Conservation (phyloP, 2,888 invertebrate genomes). For the Horisme vitalbata region DNA sequence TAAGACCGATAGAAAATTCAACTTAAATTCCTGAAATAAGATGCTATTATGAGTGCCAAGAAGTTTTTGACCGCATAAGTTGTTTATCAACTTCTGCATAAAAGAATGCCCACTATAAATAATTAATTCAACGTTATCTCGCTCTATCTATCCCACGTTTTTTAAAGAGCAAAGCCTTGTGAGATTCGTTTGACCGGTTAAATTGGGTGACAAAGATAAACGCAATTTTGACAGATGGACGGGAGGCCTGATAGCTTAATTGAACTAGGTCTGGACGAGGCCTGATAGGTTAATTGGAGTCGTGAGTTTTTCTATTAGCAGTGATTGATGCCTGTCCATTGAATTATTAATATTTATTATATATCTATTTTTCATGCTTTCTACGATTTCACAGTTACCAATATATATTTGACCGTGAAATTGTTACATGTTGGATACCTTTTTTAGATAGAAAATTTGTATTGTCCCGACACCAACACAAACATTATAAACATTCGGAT, state of each 20-base stretch:
- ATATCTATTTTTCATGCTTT: too few relatives aligned
- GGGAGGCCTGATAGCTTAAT: conserved; percentile 19
- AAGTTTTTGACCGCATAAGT: not conserved
- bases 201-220: conserved; percentile 17
- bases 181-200: conserved; percentile 3
- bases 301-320: too few relatives aligned
- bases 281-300: not conserved
- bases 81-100: not conserved
- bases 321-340: too few relatives aligned
- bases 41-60: not conserved
- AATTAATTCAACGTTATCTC: conserved; percentile 14
- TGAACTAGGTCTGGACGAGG: conserved; percentile 2
- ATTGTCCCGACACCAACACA: too few relatives aligned
- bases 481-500: too few relatives aligned
- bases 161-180: conserved; percentile 2
- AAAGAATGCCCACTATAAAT: not conserved
- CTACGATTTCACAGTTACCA: too few relatives aligned
- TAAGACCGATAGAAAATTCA: too few relatives aligned
- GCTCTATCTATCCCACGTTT: conserved; percentile 7
- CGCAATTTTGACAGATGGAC: conserved; percentile 14
- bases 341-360: too few relatives aligned
- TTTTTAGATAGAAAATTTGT: too few relatives aligned
- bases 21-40: too few relatives aligned
- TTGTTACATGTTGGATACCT: too few relatives aligned
- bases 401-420: too few relatives aligned